Evolutionary conservation across 2,797 vertebrate species (phyloP), one percentile per base, ranked within the genome.

Genomic region (Apodemus agrarius): DNA sequence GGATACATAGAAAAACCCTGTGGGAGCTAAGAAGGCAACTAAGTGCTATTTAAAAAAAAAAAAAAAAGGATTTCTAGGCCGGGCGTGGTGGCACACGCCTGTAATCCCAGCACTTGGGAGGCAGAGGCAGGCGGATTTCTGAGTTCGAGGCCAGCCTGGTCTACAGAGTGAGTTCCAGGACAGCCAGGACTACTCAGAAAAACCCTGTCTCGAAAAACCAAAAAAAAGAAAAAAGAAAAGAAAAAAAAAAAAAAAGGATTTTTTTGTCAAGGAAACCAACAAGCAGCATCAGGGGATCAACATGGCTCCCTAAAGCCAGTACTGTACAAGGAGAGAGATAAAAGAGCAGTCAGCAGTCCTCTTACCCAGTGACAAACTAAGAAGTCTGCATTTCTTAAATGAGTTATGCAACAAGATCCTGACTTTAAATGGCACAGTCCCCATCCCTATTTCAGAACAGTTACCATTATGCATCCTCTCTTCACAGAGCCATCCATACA

Each of bases 331-430:
- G 61, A 93, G 49, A 52, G 10, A 52, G 83, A 93, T 54, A 22
- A 82, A 96, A 98, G 97, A 97, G 91, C 94, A 95, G 90, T 92
- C 76, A 91, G 92, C 40, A 89, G 52, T 79, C 94, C 97, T 85
- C 95, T 96, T 76, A 98, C 67, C 96, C 94, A 97, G 90, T 83
- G 92, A 92, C 91, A 94, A 94, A 97, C 88, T 96, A 96, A 22
- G 94, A 87, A 96, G 80, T 83, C 94, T 86, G 34, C 86, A 84
- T 63, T 34, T 96, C 69, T 89, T 46, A 89, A 90, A 43, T 21
- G 26, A 72, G 21, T 57, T 89, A 76, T 91, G 49, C 29, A 95
- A 86, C 82, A 95, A 84, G 91, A 74, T 10, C 11, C 80, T 67
- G 80, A 61, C 65, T 94, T 34, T 69, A 74, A n/a, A 81, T 94